These are phyloP conservation scores for Leptatherina wallacei DNA, from an alignment of 2,797 vertebrate genomes.

Conservation along the genomic window DNA sequence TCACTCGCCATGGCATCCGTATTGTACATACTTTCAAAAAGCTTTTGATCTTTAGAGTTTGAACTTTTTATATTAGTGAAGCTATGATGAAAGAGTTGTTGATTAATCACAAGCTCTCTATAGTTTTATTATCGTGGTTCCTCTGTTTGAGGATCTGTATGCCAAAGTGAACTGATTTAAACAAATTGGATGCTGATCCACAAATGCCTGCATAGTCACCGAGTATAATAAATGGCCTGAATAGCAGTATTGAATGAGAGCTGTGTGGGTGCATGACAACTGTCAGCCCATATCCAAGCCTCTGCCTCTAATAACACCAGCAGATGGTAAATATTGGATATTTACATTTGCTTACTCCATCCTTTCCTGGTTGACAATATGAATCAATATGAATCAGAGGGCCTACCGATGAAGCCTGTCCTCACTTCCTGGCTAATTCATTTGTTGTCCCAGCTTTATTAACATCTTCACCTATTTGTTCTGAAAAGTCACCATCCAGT, in stretches of 20 bases:
- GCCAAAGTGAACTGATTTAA: slow-evolving; percentile 48
- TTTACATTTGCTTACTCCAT: slow-evolving; percentile 85
- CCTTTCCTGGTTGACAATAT: slow-evolving; percentile 73
- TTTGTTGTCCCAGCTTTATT: slow-evolving; percentile 79
- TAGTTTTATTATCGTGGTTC: slow-evolving; percentile 21
- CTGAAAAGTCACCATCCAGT: slow-evolving; percentile 51
- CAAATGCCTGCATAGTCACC: slow-evolving; percentile 68
- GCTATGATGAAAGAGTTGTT: not conserved
- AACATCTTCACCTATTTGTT: slow-evolving; percentile 71
- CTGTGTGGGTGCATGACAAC: slow-evolving; percentile 62
- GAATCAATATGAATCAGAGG: slow-evolving; percentile 80
- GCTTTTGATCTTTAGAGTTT: slow-evolving; percentile 32
- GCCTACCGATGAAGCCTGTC: slow-evolving; percentile 45
- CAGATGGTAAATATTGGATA: slow-evolving; percentile 87
- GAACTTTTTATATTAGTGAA: slow-evolving; percentile 5
- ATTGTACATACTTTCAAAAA: slow-evolving; percentile 21
- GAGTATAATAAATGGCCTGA: slow-evolving; percentile 61
- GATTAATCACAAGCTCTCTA: slow-evolving; percentile 16
- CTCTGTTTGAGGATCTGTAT: slow-evolving; percentile 36
- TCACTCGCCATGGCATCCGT: slow-evolving; percentile 14
- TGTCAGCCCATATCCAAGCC: slow-evolving; percentile 69
- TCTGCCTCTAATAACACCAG: slow-evolving; percentile 82
- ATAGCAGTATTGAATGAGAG: slow-evolving; percentile 74
- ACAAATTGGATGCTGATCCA: slow-evolving; percentile 65
- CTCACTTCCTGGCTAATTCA: slow-evolving; percentile 69